Evolutionary conservation across 2,888 invertebrate genomes (phyloP), one percentile per base, ranked within the genome.

Genomic region (Lordiphosa fenestrarum): DNA sequence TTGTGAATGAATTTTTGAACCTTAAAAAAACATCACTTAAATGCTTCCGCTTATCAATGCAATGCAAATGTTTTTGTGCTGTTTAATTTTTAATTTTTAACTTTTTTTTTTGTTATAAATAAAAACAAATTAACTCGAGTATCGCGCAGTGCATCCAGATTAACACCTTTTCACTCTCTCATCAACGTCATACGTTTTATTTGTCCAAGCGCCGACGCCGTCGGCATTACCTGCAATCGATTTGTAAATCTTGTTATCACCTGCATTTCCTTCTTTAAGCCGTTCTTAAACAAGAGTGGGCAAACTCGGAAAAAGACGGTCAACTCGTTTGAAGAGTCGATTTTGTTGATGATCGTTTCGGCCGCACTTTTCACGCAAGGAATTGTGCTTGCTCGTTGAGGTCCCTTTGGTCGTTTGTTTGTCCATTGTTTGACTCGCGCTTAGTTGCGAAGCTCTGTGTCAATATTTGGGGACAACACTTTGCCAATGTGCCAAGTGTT

Each of bases 241-340:
- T 84, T 84, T 86, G 86, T 86, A 86, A 85, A 85, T 72, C 74
- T 84, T 73, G 81, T 84, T 86, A 86, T 85, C 85, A 85, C 71
- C 64, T 61, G 64, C 57, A 5, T n/a, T 35, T 54, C 60, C 49
- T 57, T 54, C 55, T 70, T 65, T 71, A 81, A 80, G 76, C 65
- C 71, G 55, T 73, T 66, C 71, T 63, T 67, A 78, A 77, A 78
- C 71, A 81, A 81, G 36, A 50, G 61, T 50, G 54, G 53, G 55
- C 57, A 46, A 51, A 53, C 49, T 54, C 56, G 36, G 53, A 48
- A 47, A 61, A 51, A 66, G 68, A 59, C 50, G 39, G 46, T 21
- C 35, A 61, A 56, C 21, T 69, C 69, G 55, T 64, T 69, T 64
- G 69, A 69, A 69, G 30, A 40, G 46, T 30, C 53, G 53, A 64